Base-by-base conservation (phyloP, 2,113 vertebrate species). In the Prochilodus magdalenae region DNA sequence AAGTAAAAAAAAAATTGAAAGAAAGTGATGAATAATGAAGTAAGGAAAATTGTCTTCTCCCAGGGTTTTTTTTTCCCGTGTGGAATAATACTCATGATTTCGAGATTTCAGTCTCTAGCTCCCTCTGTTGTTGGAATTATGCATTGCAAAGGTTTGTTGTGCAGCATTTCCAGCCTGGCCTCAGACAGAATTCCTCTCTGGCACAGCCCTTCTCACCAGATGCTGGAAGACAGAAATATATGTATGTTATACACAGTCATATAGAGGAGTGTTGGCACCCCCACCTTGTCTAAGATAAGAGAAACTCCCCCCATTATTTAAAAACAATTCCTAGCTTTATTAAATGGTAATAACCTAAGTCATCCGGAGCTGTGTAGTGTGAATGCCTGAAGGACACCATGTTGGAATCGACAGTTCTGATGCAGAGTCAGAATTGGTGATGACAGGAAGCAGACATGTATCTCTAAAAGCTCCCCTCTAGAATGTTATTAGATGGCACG, bases 141-240 rank as follows among this genome's bases (percentile, higher is more conserved):
- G 22, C 79, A 30, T 94, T 94, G 80, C 93, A 94, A 30, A 0
- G 18, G 83, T 89, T 2, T 0, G 71, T 81, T 20, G 84, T 0
- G 74, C 93, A 94, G 66, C 93, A 94, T 60, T 1, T 89, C 93
- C 93, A 94, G 16, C 82, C 89, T 0, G 51, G 1, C 7, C 4
- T 62, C 0, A 80, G 22, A 65, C 93, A 94, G 22, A 71, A 59
- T 0, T 86, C 53, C 47, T 86, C 18, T 0, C 4, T 44, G 0
- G 82, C 75, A 72, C 93, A 94, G 26, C 93, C 93, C 70, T 93
- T 93, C 20, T 93, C 92, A n/a, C 90, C 90, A 1, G 74, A 77
- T 3, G 0, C 92, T 94, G 76, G 10, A 24, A 27, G 2, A 55
- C 44, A 85, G 69, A 53, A 40, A 29, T 18, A 57, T 16, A 16